A percentile compares a stretch with the other conserved stretches of the same genome.
These are phyloP conservation scores for Pristiophorus japonicus DNA, from an alignment of 2,113 vertebrate genomes.

Conservation along the genomic window DNA sequence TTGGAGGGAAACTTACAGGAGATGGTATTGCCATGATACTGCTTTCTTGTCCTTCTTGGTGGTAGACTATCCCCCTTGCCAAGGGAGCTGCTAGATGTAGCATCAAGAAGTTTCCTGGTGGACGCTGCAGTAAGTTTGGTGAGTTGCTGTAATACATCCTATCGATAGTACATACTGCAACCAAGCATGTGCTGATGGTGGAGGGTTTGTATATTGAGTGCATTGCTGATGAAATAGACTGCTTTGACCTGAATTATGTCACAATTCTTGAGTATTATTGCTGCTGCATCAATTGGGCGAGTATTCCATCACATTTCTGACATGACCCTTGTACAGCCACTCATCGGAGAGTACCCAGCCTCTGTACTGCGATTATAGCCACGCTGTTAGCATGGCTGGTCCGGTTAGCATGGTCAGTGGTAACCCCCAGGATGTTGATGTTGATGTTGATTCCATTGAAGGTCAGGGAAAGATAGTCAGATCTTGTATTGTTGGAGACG, in stretches of 20 bases:
- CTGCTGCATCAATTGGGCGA: neutral
- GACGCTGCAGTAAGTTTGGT: too few species aligned
- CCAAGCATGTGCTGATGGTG: neutral
- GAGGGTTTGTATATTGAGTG: neutral
- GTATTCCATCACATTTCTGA: neutral
- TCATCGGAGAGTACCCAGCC: neutral
- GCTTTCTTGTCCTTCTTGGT: too few species aligned
- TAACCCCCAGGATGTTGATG: neutral
- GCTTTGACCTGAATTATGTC: neutral
- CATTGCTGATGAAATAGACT: neutral
- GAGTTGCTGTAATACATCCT: too few species aligned
- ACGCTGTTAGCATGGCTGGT: neutral
- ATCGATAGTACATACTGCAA: too few species aligned
- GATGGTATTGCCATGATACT: too few species aligned
- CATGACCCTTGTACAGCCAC: neutral
- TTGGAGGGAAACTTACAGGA: too few species aligned
- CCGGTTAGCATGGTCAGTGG: neutral
- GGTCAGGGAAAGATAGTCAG: neutral
- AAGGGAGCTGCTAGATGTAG: too few species aligned
- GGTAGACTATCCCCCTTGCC: too few species aligned
- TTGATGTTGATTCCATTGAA: neutral
- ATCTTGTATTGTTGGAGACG: too few species aligned
- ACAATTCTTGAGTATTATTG: neutral
- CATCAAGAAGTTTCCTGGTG: too few species aligned
- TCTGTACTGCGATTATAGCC: neutral